Evolutionary conservation across 1,140 invertebrate genomes (phyloP), one percentile per base, ranked within the genome.

Genomic region (Neomicropteryx cornuta): DNA sequence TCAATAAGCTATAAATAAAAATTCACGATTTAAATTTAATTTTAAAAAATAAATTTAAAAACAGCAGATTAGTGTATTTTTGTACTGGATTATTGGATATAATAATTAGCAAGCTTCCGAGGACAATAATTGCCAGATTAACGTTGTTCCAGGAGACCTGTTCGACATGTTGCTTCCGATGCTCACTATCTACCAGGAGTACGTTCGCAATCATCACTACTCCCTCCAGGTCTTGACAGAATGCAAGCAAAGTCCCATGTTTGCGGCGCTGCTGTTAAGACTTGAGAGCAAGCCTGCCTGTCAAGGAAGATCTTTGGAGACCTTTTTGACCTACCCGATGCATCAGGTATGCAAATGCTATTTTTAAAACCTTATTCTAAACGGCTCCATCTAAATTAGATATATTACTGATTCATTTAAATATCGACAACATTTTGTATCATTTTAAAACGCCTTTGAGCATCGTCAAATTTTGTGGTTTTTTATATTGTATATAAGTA

Each of bases 111-210:
- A n/a, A n/a, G n/a, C n/a, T n/a, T n/a, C n/a, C n/a, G n/a, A 46
- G 31, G 42, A 50, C 40, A 44, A 43, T 42, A 44, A 52, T 43
- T 52, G 38, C 45, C 49, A 39, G 55, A 58, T 62, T 42, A n/a
- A n/a, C n/a, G n/a, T n/a, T n/a, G n/a, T n/a, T n/a, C n/a, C 68
- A 90, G 87, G 87, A 52, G 90, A 94, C 66, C 68, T 94, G 48
- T 94, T 94, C 66, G 87, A 93, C 61, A 92, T 94, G 86, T 63
- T 93, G 47, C 72, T 93, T 42, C 89, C 90, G 29, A 93, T 94
- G 88, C 66, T 94, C 53, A 84, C 80, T 49, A 94, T 94, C 58
- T 94, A 94, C 68, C 89, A 94, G 68, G 89, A 94, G 66, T 94
- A 93, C 54, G 89, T 94, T 6, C 63, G 90, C 29, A 94, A 93